Evolutionary conservation across 1,140 invertebrate species (phyloP), one percentile per base, ranked within the genome.

Genomic region (Helicoverpa armigera): DNA sequence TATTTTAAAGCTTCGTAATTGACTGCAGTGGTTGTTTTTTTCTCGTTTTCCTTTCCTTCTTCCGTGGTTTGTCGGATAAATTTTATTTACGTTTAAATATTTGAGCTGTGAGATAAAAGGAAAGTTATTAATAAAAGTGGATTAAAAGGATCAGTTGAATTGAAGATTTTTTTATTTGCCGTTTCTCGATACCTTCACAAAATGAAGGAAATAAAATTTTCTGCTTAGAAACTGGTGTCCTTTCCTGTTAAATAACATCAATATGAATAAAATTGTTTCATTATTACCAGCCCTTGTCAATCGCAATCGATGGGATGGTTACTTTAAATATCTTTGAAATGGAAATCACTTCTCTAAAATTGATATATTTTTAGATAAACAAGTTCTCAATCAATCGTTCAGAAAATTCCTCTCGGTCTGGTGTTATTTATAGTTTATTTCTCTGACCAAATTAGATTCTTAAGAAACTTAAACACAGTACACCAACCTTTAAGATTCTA

Each of bases 1-100:
- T 94, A 94, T 93, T 94, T 93, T 92, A 90, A 93, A 93, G 88
- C 90, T 83, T 89, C 85, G 84, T 93, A 93, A 94, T 94, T 94
- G 91, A 92, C 91, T 90, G 86, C 84, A 86, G 86, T 84, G 86
- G 86, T 87, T 90, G 85, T 88, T 86, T 82, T 88, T 86, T 85
- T 83, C 80, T 82, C 83, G 86, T 90, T 90, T 88, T 83, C 85
- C 82, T 87, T 89, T 83, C 88, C 85, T 83, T 86, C 63, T 67
- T 86, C 85, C 89, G 87, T 83, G 83, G 79, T 84, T 85, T 85
- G 81, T 86, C 72, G 88, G 87, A 88, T 81, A 88, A 92, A 91
- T 92, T 92, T 86, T 91, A 90, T 91, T 91, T 90, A 88, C 86
- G 85, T 92, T 92, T 86, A 88, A 86, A 88, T 88, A 87, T 90